These are phyloP conservation scores for Nicator chloris DNA, from an alignment of 2,113 vertebrate species.

Conservation along the genomic window DNA sequence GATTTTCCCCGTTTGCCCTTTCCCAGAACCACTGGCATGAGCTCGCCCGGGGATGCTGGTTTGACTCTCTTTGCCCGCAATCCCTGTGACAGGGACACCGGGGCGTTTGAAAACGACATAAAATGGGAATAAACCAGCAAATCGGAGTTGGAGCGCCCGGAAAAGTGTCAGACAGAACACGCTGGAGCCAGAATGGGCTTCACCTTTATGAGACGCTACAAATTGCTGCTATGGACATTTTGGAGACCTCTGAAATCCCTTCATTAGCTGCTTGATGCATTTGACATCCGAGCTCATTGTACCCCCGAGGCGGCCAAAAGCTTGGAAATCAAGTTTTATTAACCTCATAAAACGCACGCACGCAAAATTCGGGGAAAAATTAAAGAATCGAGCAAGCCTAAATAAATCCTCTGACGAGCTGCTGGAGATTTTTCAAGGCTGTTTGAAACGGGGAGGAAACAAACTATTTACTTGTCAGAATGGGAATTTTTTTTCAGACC, in stretches of 20 bases:
- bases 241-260: slow-evolving; percentile 28
- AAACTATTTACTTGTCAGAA: neutral
- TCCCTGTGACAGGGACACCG: neutral
- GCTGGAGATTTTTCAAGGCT: neutral
- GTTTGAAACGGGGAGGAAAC: neutral
- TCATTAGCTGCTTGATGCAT: slow-evolving; percentile 51
- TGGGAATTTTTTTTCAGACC: neutral
- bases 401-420: neutral
- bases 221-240: slow-evolving; percentile 13
- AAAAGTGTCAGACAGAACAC: slow-evolving; percentile 26
- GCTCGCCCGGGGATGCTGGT: neutral
- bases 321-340: slow-evolving; percentile 67
- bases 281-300: slow-evolving; percentile 36
- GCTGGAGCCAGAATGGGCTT: neutral
- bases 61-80: neutral
- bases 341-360: slow-evolving; percentile 60
- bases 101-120: neutral
- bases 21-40: neutral
- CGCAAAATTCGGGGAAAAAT: neutral
- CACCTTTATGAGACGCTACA: slow-evolving; percentile 6
- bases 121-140: neutral
- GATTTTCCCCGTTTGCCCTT: neutral
- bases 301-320: slow-evolving; percentile 45
- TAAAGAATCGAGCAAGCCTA: neutral
- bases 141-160: neutral